Evolutionary conservation across 2,888 invertebrate genomes (phyloP), one percentile per base, ranked within the genome.

Genomic region (Trachelus stipa): DNA sequence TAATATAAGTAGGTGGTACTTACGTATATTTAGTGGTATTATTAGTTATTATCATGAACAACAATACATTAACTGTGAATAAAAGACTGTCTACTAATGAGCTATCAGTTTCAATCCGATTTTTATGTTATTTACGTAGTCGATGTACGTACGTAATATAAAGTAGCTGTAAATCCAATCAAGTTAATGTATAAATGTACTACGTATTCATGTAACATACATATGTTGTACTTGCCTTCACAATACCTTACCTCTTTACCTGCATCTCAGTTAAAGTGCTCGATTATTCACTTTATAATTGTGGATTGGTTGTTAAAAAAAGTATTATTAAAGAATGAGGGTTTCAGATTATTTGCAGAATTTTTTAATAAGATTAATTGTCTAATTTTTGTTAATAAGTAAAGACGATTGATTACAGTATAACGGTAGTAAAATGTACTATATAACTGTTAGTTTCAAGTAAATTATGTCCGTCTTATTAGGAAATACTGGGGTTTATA

Each of bases 131-230:
- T 82, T 75, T 75, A 81, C 79, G 81, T 82, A 74, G 79, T 80
- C 79, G 79, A 74, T 80, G 80, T 82, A 81, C 80, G 80, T 81
- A 80, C 81, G 79, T 80, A 12, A 78, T 82, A 81, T 84, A 82
- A 82, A 79, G 81, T 83, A 83, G 84, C 75, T 84, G 82, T 83
- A 83, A 85, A 84, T 85, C 76, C 79, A 82, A 84, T 85, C 75
- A 79, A 82, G 79, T 83, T 75, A 82, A 81, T 85, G 83, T 85
- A 80, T 85, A 84, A 82, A 83, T 83, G 83, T 84, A 82, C 68
- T 73, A 76, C 80, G 77, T 80, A 83, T 80, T 77, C 56, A 77
- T 79, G 15, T 69, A 69, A 69, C 30, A 69, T 69, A 69, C 15
- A 30, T 69, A 12, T 71, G 34, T 12, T 31, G 30, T 71, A 30